These are phyloP conservation scores for Charanyca ferruginea DNA, from an alignment of 2,888 invertebrate genomes.

Conservation along the genomic window DNA sequence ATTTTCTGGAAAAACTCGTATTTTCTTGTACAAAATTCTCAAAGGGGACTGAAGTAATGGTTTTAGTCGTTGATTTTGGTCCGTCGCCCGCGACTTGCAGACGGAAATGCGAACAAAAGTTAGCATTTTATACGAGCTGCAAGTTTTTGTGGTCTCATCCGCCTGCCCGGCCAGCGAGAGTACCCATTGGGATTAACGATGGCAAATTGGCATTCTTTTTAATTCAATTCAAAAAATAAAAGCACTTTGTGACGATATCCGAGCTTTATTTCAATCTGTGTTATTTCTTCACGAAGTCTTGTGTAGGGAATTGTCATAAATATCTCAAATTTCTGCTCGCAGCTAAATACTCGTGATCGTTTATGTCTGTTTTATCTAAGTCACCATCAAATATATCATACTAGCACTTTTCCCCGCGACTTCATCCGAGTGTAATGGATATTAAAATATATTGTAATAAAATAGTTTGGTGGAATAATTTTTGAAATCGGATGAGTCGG, in stretches of 20 bases:
- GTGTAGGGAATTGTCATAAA: not conserved
- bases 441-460: too few relatives aligned
- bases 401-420: too few relatives aligned
- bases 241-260: constrained; percentile 26
- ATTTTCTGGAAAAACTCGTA: constrained; percentile 55
- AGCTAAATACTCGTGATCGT: not conserved
- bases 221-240: constrained; percentile 52
- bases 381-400: too few relatives aligned
- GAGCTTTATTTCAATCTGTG: constrained; percentile 35
- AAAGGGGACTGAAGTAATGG: constrained; percentile 52
- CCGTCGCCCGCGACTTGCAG: constrained; percentile 36
- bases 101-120: constrained; percentile 59
- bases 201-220: constrained; percentile 50
- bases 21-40: constrained; percentile 59
- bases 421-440: too few relatives aligned
- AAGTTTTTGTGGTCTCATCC: constrained; percentile 52
- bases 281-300: constrained; percentile 33
- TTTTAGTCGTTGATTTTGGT: constrained; percentile 56
- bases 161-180: constrained; percentile 27
- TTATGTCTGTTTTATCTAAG: constrained; percentile 10
- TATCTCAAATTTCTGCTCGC: constrained; percentile 11
- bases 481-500: too few relatives aligned
- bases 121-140: constrained; percentile 55
- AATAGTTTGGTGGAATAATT: too few relatives aligned
- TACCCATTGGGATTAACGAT: constrained; percentile 52